Conservation (phyloP, 37 sponge, comb jelly and placozoan species). For the Mnemiopsis leidyi region DNA sequence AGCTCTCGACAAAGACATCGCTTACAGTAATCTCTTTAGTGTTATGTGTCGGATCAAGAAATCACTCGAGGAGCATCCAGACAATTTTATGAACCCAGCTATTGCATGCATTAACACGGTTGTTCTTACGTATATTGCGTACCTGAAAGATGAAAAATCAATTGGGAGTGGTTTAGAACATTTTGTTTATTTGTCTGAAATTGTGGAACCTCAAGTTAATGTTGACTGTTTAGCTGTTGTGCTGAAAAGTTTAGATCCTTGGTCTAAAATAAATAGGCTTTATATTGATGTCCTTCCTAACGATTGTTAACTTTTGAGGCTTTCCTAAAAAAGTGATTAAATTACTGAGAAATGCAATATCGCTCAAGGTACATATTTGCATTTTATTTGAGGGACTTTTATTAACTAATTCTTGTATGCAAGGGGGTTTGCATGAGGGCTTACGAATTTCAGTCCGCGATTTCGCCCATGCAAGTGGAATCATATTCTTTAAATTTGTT, state of each 20-base stretch:
- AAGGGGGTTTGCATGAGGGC: too few relatives aligned
- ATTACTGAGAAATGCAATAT: too few relatives aligned
- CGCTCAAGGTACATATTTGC: too few relatives aligned
- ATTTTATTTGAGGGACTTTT: neutral
- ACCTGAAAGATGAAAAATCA: slow-evolving; percentile 4
- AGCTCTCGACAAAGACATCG: neutral
- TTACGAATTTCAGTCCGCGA: too few relatives aligned
- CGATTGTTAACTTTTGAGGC: too few relatives aligned
- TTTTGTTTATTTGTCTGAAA: slow-evolving; percentile 4
- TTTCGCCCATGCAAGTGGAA: too few relatives aligned
- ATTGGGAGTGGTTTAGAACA: slow-evolving; percentile 50
- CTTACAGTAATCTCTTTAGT: neutral
- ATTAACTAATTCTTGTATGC: too few relatives aligned
- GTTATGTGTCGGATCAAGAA: slow-evolving; percentile 16
- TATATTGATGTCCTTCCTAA: slow-evolving; percentile 15
- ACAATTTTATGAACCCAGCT: slow-evolving; percentile 49
- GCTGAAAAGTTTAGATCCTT: neutral
- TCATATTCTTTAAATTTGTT: too few relatives aligned
- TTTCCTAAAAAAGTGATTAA: too few relatives aligned
- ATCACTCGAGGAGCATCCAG: neutral
- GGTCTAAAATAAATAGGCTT: neutral
- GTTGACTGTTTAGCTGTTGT: neutral
- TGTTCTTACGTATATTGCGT: neutral
- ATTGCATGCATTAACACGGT: slow-evolving; percentile 57
- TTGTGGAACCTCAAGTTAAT: slow-evolving; percentile 31